These are phyloP conservation scores for Cerastis leucographa DNA, from an alignment of 2,888 invertebrate genomes.

Conservation along the genomic window DNA sequence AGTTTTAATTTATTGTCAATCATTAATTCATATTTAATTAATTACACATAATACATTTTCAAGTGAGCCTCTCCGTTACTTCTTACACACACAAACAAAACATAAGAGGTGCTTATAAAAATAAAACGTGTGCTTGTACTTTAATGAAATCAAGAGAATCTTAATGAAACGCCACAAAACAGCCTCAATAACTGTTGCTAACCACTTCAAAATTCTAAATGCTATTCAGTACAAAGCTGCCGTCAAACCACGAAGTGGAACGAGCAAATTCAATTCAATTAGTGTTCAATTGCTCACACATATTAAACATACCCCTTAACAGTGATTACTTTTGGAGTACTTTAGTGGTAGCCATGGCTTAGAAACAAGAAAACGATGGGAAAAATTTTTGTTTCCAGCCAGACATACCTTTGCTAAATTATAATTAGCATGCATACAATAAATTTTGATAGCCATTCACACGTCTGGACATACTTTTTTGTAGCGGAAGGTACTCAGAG, in stretches of 20 bases:
- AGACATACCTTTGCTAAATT: background rate
- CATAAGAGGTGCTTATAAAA: background rate
- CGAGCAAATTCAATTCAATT: background rate
- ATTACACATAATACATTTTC: no score
- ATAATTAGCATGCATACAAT: constrained; percentile 9
- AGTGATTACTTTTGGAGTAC: background rate
- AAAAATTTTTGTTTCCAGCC: background rate
- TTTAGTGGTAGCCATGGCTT: background rate
- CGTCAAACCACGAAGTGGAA: background rate
- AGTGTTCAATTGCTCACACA: background rate
- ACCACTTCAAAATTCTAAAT: background rate
- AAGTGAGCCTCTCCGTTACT: background rate
- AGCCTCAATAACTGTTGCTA: background rate
- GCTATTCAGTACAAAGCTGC: constrained; percentile 4
- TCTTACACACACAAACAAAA: background rate
- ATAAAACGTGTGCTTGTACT: background rate
- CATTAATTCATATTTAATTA: no score
- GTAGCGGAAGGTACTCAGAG: background rate
- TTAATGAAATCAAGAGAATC: background rate
- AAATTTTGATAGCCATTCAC: constrained; percentile 3
- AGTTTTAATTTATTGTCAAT: background rate
- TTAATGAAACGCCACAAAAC: background rate
- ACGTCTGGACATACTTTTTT: background rate
- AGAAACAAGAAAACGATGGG: background rate
- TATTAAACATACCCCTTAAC: background rate